Conservation (phyloP, 2,113 vertebrate species). For the Bubo bubo region DNA sequence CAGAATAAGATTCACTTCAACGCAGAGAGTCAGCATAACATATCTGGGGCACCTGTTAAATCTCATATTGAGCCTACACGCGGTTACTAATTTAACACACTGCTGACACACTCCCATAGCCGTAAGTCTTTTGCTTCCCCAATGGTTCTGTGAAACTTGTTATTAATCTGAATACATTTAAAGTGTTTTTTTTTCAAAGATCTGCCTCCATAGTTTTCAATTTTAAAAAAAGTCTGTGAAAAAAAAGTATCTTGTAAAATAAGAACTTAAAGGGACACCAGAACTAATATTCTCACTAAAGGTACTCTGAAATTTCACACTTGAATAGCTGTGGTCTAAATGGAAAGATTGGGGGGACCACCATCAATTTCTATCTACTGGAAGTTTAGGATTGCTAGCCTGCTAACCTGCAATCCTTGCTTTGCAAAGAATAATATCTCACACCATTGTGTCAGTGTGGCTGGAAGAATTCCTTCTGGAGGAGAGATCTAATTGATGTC, state of each 20-base stretch:
- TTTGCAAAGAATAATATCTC: neutral
- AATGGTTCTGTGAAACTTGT: neutral
- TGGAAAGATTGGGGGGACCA: neutral
- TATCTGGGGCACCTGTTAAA: conserved; percentile 41
- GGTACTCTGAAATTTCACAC: neutral
- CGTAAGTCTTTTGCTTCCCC: neutral
- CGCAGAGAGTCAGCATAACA: conserved; percentile 34
- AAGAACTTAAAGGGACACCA: neutral
- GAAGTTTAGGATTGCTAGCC: neutral
- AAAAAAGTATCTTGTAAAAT: neutral
- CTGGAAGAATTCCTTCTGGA: neutral
- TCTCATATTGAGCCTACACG: conserved; percentile 47
- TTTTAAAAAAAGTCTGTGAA: neutral
- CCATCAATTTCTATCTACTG: neutral
- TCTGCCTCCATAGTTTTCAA: neutral
- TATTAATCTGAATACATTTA: neutral
- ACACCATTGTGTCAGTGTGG: neutral
- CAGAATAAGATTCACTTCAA: conserved; percentile 34
- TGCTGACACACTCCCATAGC: conserved; percentile 30
- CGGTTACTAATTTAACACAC: conserved; percentile 46
- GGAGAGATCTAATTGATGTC: neutral
- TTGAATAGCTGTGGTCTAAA: neutral
- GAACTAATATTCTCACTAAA: neutral
- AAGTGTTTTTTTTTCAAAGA: neutral
- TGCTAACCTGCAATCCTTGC: neutral